Conservation (phyloP, 2,113 vertebrate species). For the Anoplopoma fimbria region DNA sequence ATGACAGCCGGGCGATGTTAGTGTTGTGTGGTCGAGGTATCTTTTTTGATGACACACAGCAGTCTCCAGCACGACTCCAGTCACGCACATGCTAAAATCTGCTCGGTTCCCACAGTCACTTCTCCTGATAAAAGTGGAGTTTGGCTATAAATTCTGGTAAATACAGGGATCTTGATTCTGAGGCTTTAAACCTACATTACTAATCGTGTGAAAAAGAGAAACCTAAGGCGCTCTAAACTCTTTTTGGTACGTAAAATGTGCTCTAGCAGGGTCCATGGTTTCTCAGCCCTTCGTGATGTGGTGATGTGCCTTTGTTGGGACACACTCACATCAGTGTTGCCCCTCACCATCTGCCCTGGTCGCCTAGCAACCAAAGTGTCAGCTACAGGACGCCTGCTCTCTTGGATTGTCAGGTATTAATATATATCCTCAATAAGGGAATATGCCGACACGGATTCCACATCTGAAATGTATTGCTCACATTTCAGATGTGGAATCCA, state of each 20-base stretch:
- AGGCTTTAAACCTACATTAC: not conserved
- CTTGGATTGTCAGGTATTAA: slow-evolving; percentile 29
- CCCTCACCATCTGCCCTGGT: slow-evolving; percentile 23
- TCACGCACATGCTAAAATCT: not conserved
- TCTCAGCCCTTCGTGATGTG: not conserved
- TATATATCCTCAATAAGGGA: slow-evolving; percentile 7
- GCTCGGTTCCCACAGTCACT: not conserved
- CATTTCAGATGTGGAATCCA: slow-evolving; percentile 42
- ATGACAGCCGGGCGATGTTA: not conserved
- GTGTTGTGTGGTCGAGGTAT: not conserved
- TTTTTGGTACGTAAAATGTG: not conserved
- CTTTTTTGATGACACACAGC: not conserved
- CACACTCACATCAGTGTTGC: slow-evolving; percentile 3
- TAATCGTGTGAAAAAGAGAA: not conserved
- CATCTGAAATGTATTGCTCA: too few relatives aligned
- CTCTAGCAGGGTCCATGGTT: not conserved
- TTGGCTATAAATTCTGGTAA: not conserved
- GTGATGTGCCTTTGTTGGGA: slow-evolving; percentile 20
- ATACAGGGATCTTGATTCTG: slow-evolving; percentile 13
- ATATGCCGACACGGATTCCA: too few relatives aligned
- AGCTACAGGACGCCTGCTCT: slow-evolving; percentile 18
- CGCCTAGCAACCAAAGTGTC: not conserved
- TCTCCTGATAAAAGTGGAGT: not conserved
- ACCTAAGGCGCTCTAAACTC: not conserved
- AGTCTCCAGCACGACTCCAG: not conserved